Conservation (phyloP, 2,888 invertebrate genomes). For the Ormyrus labotus region DNA sequence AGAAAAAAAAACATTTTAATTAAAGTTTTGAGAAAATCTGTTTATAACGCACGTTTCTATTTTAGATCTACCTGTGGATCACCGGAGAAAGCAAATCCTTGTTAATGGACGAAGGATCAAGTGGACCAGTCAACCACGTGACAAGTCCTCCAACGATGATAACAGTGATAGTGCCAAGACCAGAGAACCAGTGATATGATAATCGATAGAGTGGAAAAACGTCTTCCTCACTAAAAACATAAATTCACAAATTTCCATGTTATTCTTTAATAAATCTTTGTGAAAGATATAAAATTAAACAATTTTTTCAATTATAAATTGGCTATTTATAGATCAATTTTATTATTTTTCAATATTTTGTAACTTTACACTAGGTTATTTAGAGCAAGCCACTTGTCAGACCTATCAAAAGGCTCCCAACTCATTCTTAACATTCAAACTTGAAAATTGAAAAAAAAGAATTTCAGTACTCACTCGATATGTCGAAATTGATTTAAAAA, state of each 20-base stretch:
- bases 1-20: conserved; percentile 18
- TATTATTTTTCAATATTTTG: no score
- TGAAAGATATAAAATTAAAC: no score
- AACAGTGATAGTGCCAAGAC: conserved; percentile 83
- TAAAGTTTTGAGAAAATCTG: not conserved
- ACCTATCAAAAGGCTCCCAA: no score
- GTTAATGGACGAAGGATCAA: conserved; percentile 77
- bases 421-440: not conserved
- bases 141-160: conserved; percentile 83
- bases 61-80: conserved; percentile 76
- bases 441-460: not conserved
- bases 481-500: conserved; percentile 66
- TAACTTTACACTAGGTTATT: no score
- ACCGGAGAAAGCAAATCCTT: conserved; percentile 80
- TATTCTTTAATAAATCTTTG: no score
- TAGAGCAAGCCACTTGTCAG: no score
- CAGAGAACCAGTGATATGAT: conserved; percentile 90
- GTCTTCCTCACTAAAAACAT: conserved; percentile 71
- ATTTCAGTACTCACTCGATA: conserved; percentile 50
- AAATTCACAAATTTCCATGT: not conserved
- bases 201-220: conserved; percentile 86
- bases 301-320: no score
- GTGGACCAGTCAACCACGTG: conserved; percentile 79
- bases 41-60: not conserved
- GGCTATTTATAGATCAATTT: no score